These are phyloP conservation scores for Macrobrachium nipponense DNA, from an alignment of 1,140 invertebrate species.

Conservation along the genomic window DNA sequence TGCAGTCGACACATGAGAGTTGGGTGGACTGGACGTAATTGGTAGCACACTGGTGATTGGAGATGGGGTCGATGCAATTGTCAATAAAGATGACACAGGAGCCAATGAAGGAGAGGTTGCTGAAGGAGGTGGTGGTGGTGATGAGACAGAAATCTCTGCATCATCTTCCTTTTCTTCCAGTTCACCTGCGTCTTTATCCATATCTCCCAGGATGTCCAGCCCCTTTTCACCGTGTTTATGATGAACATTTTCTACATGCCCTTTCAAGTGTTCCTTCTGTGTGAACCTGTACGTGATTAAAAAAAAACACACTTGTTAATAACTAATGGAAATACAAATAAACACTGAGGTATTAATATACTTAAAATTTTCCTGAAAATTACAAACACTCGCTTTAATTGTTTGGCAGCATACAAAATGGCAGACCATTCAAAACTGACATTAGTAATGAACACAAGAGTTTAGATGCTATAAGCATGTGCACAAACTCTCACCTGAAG, in stretches of 20 bases:
- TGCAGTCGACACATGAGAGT: background rate
- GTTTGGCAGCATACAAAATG: too few relatives aligned
- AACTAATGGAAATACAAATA: background rate
- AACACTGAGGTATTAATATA: too few relatives aligned
- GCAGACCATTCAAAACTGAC: too few relatives aligned
- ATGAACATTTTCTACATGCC: constrained; percentile 63
- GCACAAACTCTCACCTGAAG: constrained; percentile 1
- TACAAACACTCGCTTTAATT: too few relatives aligned
- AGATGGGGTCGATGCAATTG: constrained; percentile 49
- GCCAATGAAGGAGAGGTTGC: constrained; percentile 40
- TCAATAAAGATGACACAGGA: constrained; percentile 44
- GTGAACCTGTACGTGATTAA: constrained; percentile 47
- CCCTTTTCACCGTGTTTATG: constrained; percentile 56
- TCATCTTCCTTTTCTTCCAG: constrained; percentile 46
- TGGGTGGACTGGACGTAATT: constrained; percentile 30
- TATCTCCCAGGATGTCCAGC: constrained; percentile 37
- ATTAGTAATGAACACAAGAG: too few relatives aligned
- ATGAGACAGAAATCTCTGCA: constrained; percentile 25
- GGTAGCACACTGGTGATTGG: constrained; percentile 33
- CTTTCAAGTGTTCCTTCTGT: constrained; percentile 63
- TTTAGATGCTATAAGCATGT: background rate
- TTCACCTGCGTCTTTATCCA: constrained; percentile 26
- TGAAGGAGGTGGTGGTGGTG: constrained; percentile 16
- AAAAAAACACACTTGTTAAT: background rate
- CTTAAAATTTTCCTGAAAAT: too few relatives aligned